Percentiles rank a stretch among this genome's conserved stretches.
Conservation (phyloP, 2,113 vertebrate genomes). For the Neolamprologus falcicula region DNA sequence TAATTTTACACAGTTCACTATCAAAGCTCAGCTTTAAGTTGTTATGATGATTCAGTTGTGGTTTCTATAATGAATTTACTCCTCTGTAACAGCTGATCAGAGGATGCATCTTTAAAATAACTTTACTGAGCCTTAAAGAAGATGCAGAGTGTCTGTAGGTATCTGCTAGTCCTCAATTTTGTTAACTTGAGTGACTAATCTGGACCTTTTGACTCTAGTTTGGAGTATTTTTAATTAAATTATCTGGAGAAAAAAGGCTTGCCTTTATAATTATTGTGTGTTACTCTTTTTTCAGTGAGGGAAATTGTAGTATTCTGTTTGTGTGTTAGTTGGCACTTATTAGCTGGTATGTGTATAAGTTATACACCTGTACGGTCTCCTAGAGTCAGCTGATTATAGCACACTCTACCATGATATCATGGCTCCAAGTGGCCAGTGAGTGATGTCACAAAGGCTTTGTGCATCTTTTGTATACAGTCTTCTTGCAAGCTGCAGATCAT, state of each 20-base stretch:
- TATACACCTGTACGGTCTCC: neutral
- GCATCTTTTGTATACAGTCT: neutral
- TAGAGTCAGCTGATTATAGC: neutral
- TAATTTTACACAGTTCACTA: neutral
- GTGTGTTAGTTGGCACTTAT: neutral
- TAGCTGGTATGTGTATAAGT: neutral
- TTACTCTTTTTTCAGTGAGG: neutral
- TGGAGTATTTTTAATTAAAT: neutral
- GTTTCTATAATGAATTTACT: neutral
- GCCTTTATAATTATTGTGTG: neutral
- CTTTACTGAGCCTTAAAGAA: neutral
- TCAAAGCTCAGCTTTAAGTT: neutral
- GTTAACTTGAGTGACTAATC: neutral
- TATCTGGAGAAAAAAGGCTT: neutral
- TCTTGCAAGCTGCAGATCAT: neutral
- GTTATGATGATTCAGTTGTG: neutral
- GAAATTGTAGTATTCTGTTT: neutral
- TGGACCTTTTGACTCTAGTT: neutral
- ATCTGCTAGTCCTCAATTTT: neutral
- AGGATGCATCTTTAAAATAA: neutral
- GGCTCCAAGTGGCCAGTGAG: neutral
- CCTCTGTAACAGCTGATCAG: neutral
- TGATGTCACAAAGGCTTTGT: neutral
- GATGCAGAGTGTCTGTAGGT: neutral
- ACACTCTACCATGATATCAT: neutral